phyloP scores from a whole-genome alignment of 2,888 invertebrate genomes.

The Corbicula japonica region DNA sequence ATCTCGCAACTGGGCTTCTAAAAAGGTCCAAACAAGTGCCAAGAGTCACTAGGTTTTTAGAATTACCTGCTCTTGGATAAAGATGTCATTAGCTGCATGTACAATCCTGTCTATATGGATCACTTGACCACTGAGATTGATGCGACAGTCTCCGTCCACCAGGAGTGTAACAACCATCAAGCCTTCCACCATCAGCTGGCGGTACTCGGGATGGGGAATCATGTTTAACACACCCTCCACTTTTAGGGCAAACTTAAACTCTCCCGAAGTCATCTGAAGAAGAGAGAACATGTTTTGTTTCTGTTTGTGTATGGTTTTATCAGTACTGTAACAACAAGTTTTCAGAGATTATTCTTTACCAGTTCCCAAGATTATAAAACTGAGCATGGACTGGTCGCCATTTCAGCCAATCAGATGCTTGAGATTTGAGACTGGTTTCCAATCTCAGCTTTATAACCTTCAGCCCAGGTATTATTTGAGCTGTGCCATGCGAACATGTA shows the following conservation, averaged over 20 bases:
- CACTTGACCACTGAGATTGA: slow-evolving; percentile 75
- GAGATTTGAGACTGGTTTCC: no score
- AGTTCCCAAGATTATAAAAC: no score
- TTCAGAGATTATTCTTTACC: no score
- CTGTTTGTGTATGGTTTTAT: not conserved
- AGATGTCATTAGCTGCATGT: slow-evolving; percentile 97
- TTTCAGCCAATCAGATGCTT: no score
- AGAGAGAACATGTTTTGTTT: not conserved
- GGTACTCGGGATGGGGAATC: slow-evolving; percentile 99
- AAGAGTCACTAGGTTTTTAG: no score
- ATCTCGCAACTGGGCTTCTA: no score
- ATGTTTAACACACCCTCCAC: slow-evolving; percentile 98
- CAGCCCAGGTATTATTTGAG: no score
- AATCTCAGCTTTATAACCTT: no score
- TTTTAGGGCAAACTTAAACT: slow-evolving; percentile 98
- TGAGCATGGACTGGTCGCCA: no score
- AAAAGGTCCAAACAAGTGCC: no score
- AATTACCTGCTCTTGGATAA: slow-evolving; percentile 97
- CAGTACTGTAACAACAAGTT: no score
- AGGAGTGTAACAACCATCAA: slow-evolving; percentile 96
- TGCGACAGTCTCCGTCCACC: slow-evolving; percentile 88
- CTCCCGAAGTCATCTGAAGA: slow-evolving; percentile 96
- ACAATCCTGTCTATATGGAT: slow-evolving; percentile 94
- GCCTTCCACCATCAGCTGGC: slow-evolving; percentile 97
- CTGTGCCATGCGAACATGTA: no score